Evolutionary conservation across 1,140 invertebrate genomes (phyloP), one percentile per base, ranked within the genome.

Genomic region (Leptopilina clavipes): DNA sequence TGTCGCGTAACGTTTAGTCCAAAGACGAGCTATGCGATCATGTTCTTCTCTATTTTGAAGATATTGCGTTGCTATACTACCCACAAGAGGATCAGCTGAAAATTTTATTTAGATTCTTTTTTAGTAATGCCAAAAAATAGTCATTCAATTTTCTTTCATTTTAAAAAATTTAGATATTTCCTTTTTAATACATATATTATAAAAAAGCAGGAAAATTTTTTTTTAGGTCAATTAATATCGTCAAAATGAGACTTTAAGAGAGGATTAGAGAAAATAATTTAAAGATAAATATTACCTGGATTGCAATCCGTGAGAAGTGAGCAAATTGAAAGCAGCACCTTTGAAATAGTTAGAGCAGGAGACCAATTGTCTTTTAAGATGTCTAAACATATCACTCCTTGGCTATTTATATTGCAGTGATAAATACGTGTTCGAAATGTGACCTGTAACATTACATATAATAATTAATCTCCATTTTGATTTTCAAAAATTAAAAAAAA

Each of bases 51-150:
- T 93, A 91, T 99, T 99, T 89, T 98, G 97, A 81, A 98, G 92
- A 92, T 98, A 99, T 93, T 99, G 97, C 79, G 97, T 98, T 45
- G 98, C 98, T 92, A 99, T 99, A 90, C 97, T 98, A 74, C 98
- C 98, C 48, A 99, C 98, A 84, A 99, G 91, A 6, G 98, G 98
- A 93, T 99, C 98, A 85, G 97, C 97, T 96, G 92, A 1, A 92
- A 93, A 37, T 31, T 31, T 31, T 78, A 86, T 89, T 75, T 73
- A 44, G 71, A 18, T 37, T 19, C 44, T 52, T 12, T 48, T 2
- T 74, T 44, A 17, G 18, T 76, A 71, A 65, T 10, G n/a, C n/a
- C n/a, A n/a, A n/a, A 52, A 45, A 43, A 1, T 52, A 75, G 74
- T 45, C 7, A 40, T 40, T 40, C 0, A 40, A n/a, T n/a, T n/a